phyloP scores from a whole-genome alignment of 2,113 vertebrate species.

The Oreochromis aureus region DNA sequence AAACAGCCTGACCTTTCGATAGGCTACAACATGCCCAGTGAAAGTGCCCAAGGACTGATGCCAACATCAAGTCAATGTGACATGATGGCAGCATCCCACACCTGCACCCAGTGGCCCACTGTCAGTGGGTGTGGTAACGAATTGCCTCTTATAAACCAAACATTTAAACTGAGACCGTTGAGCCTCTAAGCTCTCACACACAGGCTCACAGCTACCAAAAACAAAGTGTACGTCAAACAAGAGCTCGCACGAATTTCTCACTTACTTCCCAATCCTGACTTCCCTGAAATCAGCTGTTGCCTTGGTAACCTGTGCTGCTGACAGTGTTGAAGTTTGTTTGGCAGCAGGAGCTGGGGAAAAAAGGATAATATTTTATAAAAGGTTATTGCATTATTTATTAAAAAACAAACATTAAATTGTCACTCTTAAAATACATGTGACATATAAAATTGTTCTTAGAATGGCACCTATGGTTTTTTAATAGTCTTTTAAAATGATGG shows the following conservation, averaged over 20 bases:
- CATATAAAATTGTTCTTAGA: background rate
- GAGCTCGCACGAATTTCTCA: slow-evolving; percentile 21
- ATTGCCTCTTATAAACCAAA: background rate
- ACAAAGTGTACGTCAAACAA: background rate
- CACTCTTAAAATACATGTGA: background rate
- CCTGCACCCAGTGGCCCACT: background rate
- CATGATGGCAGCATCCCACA: background rate
- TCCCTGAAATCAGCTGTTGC: slow-evolving; percentile 57
- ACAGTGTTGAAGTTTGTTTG: slow-evolving; percentile 15
- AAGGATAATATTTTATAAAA: background rate
- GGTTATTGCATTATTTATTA: background rate
- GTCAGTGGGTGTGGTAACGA: background rate
- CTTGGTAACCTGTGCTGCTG: slow-evolving; percentile 53
- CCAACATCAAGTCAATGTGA: background rate
- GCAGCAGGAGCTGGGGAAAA: slow-evolving; percentile 1
- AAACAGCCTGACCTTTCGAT: slow-evolving; percentile 70
- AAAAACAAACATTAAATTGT: background rate
- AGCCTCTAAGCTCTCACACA: background rate
- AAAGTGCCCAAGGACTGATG: slow-evolving; percentile 14
- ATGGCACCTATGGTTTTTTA: background rate
- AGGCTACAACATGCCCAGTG: slow-evolving; percentile 16
- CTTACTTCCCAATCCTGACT: slow-evolving; percentile 45
- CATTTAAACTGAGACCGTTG: background rate
- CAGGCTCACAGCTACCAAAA: background rate
- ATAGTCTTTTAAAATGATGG: fast-evolving